Percentiles rank a stretch among this genome's conserved stretches.
phyloP scores from a whole-genome alignment of 2,888 invertebrate genomes.

The Eupithecia exiguata region DNA sequence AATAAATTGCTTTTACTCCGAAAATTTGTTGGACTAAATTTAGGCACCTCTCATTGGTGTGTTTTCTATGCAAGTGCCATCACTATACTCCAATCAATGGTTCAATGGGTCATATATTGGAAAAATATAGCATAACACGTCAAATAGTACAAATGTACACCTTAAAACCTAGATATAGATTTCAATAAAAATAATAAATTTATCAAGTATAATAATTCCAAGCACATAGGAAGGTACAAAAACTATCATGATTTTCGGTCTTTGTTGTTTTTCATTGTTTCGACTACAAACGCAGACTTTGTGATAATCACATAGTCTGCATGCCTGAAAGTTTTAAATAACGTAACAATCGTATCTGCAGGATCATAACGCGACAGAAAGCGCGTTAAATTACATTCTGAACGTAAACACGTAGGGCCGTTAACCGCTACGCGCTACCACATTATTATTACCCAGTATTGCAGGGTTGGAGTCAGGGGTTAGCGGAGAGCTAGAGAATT shows the following conservation, averaged over 20 bases:
- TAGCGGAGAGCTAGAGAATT: neutral
- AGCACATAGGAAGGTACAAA: neutral
- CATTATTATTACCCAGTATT: conserved; percentile 57
- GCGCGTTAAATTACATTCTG: conserved; percentile 60
- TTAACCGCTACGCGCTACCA: conserved; percentile 54
- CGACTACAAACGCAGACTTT: neutral
- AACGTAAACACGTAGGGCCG: conserved; percentile 62
- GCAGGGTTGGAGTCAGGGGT: conserved; percentile 21
- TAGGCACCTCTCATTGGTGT: neutral
- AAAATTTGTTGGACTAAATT: neutral
- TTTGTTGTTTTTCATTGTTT: conserved; percentile 1
- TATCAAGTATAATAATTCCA: too few species aligned
- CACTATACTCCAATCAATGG: too few species aligned
- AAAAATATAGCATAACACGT: too few species aligned
- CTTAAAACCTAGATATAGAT: too few species aligned
- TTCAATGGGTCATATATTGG: too few species aligned
- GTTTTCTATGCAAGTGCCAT: too few species aligned
- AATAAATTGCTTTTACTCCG: neutral
- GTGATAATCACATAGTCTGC: neutral
- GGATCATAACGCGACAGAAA: conserved; percentile 33
- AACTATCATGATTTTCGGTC: neutral
- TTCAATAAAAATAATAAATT: too few species aligned
- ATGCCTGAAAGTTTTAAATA: conserved; percentile 29
- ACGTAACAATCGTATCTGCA: conserved; percentile 35
- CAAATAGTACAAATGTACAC: too few species aligned